Base-by-base conservation (phyloP, 2,113 vertebrate species). In the Aegypius monachus region DNA sequence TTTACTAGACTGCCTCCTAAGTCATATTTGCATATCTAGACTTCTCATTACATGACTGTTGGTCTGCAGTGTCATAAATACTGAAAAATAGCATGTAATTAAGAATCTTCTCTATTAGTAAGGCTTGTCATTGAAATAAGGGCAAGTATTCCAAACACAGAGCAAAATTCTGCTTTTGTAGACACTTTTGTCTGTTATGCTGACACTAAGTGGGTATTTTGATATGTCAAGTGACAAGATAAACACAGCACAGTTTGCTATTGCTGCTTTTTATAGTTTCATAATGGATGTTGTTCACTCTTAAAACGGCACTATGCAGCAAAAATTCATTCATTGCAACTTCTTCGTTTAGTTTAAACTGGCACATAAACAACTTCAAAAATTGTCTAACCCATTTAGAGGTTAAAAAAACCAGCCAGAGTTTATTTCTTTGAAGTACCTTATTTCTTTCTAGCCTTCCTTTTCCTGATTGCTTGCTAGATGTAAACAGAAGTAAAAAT, bases 151-250 rank as follows among this genome's bases (percentile, higher is more conserved):
- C 61, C 68, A 79, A 84, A 65, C 43, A 40, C 52, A 43, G 70
- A 87, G 74, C 66, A 77, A 58, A 91, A 71, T 66, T 73, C 78
- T 95, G 86, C 84, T 94, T 86, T 77, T 93, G 66, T 22, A 86
- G 81, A 67, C 58, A 38, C 78, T 94, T 93, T 43, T 75, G 50
- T 68, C 53, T 80, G 73, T 75, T 82, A 4, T 40, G 78, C 81
- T 96, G 95, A 91, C 80, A n/a, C 78, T 88, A 77, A 95, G 58
- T 94, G 86, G 78, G 86, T 95, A 90, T 95, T 93, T 93, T 95
- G 93, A 85, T 95, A 38, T 13, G 38, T 72, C 78, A 66, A 80
- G 89, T 89, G 89, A 93, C 9, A 55, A 94, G 88, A 96, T 83
- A 88, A 96, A 84, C 72, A 43, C 47, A 31, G 72, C 66, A 32